Percentiles rank a stretch among this genome's conserved stretches.
These are phyloP conservation scores for Chanos chanos DNA, from an alignment of 2,797 vertebrate species.

Conservation along the genomic window DNA sequence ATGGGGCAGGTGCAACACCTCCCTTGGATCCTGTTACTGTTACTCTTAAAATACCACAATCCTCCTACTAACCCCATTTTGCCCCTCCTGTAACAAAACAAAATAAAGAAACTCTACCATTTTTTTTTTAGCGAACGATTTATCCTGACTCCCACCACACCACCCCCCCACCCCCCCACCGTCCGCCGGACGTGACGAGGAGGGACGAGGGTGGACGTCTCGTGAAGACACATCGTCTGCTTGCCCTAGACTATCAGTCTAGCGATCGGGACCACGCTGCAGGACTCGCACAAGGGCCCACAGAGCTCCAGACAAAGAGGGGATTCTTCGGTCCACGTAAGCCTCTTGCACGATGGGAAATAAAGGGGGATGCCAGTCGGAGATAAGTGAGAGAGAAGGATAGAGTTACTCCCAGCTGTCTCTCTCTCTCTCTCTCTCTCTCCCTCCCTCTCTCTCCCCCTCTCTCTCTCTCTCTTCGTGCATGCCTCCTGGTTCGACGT, in stretches of 20 bases:
- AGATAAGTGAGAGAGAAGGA: constrained; percentile 70
- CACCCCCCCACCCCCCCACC: too few species aligned
- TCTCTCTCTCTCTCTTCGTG: too few species aligned
- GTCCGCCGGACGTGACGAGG: constrained; percentile 56
- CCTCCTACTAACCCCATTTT: too few species aligned
- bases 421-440: too few species aligned
- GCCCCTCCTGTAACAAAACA: too few species aligned
- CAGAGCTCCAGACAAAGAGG: constrained; percentile 72
- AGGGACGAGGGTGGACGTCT: constrained; percentile 50
- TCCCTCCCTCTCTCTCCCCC: too few species aligned
- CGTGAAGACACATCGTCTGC: constrained; percentile 69
- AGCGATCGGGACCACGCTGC: constrained; percentile 67
- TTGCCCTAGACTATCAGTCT: constrained; percentile 71
- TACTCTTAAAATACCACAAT: too few species aligned
- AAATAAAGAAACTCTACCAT: too few species aligned
- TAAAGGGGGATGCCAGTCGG: constrained; percentile 65
- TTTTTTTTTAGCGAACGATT: too few species aligned
- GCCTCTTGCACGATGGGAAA: constrained; percentile 77
- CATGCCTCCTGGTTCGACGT: constrained; percentile 44
- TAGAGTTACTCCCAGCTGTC: constrained; percentile 79
- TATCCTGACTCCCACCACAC: too few species aligned
- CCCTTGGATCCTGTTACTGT: too few species aligned
- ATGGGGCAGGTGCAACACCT: too few species aligned
- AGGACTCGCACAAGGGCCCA: constrained; percentile 73
- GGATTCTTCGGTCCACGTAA: constrained; percentile 68